Evolutionary conservation across 2,888 invertebrate species (phyloP).

Genomic region (Caenorhabditis zanzibari): DNA sequence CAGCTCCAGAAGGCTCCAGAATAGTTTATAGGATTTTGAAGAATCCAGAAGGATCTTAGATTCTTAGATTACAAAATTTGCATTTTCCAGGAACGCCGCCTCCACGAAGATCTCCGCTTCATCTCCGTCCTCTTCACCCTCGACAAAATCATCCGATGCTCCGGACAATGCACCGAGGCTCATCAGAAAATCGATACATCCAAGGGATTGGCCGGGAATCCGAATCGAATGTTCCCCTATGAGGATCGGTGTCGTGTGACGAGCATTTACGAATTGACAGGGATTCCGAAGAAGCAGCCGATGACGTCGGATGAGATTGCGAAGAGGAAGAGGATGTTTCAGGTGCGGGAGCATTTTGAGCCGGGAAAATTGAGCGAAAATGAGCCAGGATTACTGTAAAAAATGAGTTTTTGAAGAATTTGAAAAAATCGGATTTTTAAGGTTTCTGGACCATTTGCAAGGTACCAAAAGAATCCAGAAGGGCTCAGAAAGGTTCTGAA

Average conservation of each 20-base stretch:
- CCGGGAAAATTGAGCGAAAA: not conserved
- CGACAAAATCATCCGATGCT: conserved; percentile 46
- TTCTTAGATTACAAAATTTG: too few species aligned
- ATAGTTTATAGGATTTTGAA: too few species aligned
- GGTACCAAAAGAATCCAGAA: too few species aligned
- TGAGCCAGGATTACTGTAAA: not conserved
- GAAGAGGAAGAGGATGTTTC: not conserved
- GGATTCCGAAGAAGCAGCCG: conserved; percentile 11
- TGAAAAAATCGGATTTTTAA: too few species aligned
- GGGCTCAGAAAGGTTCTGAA: too few species aligned
- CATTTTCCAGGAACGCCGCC: conserved; percentile 39
- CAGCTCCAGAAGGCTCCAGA: too few species aligned
- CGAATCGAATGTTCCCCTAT: conserved; percentile 27
- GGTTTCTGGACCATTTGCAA: too few species aligned
- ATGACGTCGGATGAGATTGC: conserved; percentile 13
- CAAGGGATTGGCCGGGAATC: not conserved
- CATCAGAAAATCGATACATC: not conserved
- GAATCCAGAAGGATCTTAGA: too few species aligned
- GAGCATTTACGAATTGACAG: conserved; percentile 47
- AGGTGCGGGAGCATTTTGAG: not conserved
- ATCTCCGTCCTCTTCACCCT: conserved; percentile 55
- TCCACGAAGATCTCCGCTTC: conserved; percentile 51
- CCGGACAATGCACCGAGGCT: conserved; percentile 32
- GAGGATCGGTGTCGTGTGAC: conserved; percentile 40
- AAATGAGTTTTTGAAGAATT: too few species aligned